Evolutionary conservation across 2,797 vertebrate genomes (phyloP), one percentile per base, ranked within the genome.

Genomic region (Melanotaenia pygmaea): DNA sequence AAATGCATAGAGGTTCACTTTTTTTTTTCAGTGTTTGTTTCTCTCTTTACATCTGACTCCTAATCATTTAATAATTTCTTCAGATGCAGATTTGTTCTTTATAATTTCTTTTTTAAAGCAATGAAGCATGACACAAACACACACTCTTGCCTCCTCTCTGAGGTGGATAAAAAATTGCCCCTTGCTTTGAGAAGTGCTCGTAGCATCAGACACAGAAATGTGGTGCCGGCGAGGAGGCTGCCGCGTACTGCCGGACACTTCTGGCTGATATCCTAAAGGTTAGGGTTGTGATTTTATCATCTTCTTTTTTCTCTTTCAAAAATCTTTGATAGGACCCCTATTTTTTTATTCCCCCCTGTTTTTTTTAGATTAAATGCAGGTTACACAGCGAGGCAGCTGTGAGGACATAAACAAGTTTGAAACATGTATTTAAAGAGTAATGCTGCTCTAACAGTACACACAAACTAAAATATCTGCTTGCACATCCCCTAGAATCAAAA

Each of bases 401-500:
- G 67, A 22, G 65, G 7, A 56, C n/a, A 28, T 4, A 64, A 70
- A 83, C 64, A 43, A 28, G 50, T 57, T 62, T 34, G n/a, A 70
- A 70, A 64, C 16, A 59, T 43, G 37, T 35, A 45, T 69, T 72
- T 59, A 77, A 75, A 60, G 32, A 64, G 38, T 67, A 50, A 66
- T 72, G 47, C 60, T 68, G 63, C 59, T 76, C 24, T 57, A 34
- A 38, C 40, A 65, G n/a, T 37, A 58, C 30, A 51, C 66, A 43
- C 69, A 51, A 58, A 65, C 79, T 56, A 62, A 74, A 62, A 74
- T 37, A 56, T 70, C 74, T 76, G 59, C 74, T 60, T 64, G 64
- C 59, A 40, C 64, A 64, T 30, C 61, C 54, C 51, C 59, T 9
- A 26, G 64, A 77, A 65, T 67, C 37, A 79, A 86, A 90, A 81